A percentile compares a stretch with the other conserved stretches of the same genome.
These are phyloP conservation scores for Pegoplata infirma DNA, from an alignment of 2,888 invertebrate species.

Conservation along the genomic window DNA sequence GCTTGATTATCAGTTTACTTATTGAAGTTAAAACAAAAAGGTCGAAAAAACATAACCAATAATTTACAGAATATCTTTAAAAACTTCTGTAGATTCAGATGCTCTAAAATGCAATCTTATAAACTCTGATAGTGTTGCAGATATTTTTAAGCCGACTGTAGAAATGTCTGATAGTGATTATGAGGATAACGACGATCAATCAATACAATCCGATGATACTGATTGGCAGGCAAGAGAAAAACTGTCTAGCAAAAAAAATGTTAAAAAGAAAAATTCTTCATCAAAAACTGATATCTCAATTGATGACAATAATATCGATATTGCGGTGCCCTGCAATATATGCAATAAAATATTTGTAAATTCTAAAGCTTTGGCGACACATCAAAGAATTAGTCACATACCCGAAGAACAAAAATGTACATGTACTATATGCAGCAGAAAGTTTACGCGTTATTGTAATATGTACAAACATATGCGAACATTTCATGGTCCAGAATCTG, in stretches of 20 bases:
- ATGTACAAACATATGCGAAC: slow-evolving; percentile 79
- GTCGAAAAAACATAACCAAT: too few species aligned
- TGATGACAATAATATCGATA: not conserved
- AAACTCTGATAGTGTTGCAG: not conserved
- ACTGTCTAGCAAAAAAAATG: too few species aligned
- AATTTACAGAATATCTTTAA: too few species aligned
- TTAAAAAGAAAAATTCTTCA: too few species aligned
- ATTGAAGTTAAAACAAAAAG: too few species aligned
- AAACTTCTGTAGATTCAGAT: too few species aligned
- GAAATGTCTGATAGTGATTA: not conserved
- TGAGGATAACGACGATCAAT: not conserved
- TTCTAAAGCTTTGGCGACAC: slow-evolving; percentile 25
- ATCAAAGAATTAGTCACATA: slow-evolving; percentile 66
- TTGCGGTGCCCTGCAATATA: slow-evolving; percentile 28
- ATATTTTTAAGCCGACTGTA: not conserved
- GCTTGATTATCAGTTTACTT: too few species aligned
- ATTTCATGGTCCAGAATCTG: slow-evolving; percentile 24
- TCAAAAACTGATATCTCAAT: too few species aligned
- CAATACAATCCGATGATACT: not conserved
- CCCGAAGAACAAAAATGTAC: slow-evolving; percentile 79
- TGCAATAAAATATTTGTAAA: slow-evolving; percentile 40
- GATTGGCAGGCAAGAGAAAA: too few species aligned
- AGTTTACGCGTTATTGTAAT: slow-evolving; percentile 81
- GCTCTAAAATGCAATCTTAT: not conserved
- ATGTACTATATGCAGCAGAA: slow-evolving; percentile 80